Conservation (phyloP, 2,888 invertebrate species). For the Oscheius myriophilus region DNA sequence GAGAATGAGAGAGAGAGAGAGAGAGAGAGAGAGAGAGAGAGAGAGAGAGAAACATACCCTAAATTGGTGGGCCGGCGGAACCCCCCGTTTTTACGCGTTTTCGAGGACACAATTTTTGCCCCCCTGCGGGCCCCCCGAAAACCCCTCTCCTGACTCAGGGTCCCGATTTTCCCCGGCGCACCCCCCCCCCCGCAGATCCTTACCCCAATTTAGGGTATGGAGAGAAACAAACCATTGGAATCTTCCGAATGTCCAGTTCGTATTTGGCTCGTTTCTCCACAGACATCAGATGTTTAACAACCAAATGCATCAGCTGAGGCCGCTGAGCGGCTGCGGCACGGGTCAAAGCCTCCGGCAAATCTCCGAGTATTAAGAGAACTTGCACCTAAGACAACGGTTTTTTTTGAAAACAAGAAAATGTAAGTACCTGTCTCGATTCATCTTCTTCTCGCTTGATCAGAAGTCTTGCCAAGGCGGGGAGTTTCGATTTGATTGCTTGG, state of each 20-base stretch:
- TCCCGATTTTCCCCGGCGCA: too few species aligned
- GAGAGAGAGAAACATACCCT: not conserved
- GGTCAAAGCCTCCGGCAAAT: constrained; percentile 49
- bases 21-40: not conserved
- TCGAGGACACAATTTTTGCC: too few species aligned
- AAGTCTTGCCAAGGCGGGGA: constrained; percentile 46
- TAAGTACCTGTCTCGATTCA: constrained; percentile 50
- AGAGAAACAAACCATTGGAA: constrained; percentile 37
- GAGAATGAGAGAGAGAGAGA: not conserved
- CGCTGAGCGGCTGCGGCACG: constrained; percentile 49
- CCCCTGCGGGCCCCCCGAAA: too few species aligned
- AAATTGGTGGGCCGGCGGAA: too few species aligned
- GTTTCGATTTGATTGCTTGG: constrained; percentile 48
- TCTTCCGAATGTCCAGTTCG: constrained; percentile 53
- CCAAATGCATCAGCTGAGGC: constrained; percentile 54
- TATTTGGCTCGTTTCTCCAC: constrained; percentile 41
- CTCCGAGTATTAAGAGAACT: constrained; percentile 49
- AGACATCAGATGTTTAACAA: constrained; percentile 50
- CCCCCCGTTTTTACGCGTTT: too few species aligned
- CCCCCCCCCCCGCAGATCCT: too few species aligned
- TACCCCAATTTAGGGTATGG: too few species aligned
- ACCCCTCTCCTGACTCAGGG: too few species aligned
- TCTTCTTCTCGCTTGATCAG: constrained; percentile 54
- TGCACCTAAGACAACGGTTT: constrained; percentile 25
- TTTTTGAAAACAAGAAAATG: not conserved